Conservation (phyloP, 1,140 invertebrate genomes). For the Temnothorax curvispinosus region DNA sequence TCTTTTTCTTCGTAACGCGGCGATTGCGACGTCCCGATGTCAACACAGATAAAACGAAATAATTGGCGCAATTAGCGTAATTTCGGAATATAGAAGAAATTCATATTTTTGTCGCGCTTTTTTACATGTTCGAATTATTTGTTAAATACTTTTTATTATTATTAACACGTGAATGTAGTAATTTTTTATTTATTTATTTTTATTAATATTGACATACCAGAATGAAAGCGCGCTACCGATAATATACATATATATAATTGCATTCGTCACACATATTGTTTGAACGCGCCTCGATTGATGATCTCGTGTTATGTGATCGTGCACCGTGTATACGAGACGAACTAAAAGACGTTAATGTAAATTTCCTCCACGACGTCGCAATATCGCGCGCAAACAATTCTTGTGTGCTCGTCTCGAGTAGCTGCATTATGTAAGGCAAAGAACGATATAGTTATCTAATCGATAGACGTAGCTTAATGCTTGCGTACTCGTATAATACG, state of each 20-base stretch:
- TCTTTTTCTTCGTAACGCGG: neutral
- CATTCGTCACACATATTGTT: neutral
- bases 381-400: conserved; percentile 42
- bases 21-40: neutral
- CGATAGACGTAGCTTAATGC: conserved; percentile 45
- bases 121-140: neutral
- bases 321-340: neutral
- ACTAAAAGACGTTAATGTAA: conserved; percentile 55
- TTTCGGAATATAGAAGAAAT: neutral
- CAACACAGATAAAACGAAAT: neutral
- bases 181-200: conserved; percentile 15
- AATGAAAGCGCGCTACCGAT: neutral
- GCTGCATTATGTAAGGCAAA: conserved; percentile 48
- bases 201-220: neutral
- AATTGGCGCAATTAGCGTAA: conserved; percentile 1
- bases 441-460: conserved; percentile 55
- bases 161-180: neutral
- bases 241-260: neutral
- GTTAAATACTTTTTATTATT: conserved; percentile 15
- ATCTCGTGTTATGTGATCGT: neutral
- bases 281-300: conserved; percentile 21
- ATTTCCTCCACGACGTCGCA: conserved; percentile 38
- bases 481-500: neutral
- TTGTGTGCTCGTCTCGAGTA: conserved; percentile 50
- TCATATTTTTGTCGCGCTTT: neutral